Conservation (phyloP, 2,797 vertebrate species). For the Arnoldichthys spilopterus region DNA sequence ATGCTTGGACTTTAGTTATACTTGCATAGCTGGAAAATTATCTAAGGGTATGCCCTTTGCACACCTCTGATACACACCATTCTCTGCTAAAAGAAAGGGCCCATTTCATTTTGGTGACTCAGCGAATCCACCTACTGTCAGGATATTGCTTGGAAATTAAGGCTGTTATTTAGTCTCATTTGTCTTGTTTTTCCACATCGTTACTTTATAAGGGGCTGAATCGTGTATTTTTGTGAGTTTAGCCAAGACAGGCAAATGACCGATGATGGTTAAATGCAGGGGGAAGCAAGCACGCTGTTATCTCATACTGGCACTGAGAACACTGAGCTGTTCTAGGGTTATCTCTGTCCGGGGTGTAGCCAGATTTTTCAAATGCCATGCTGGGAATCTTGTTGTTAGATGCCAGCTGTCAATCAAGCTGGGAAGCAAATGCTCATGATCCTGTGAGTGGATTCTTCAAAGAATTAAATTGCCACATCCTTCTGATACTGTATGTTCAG, state of each 20-base stretch:
- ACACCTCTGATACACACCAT: neutral
- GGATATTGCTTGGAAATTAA: slow-evolving; percentile 10
- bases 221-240: slow-evolving; percentile 6
- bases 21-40: too few relatives aligned
- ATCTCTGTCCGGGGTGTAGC: neutral
- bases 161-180: slow-evolving; percentile 30
- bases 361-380: slow-evolving; percentile 35
- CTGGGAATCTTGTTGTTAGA: neutral
- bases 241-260: neutral
- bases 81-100: neutral
- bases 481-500: neutral
- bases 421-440: neutral
- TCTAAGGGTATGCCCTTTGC: neutral
- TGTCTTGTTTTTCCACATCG: slow-evolving; percentile 8
- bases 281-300: slow-evolving; percentile 16
- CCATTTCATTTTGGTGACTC: neutral
- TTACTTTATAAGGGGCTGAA: slow-evolving; percentile 3
- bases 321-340: slow-evolving; percentile 3
- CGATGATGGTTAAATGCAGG: slow-evolving; percentile 10
- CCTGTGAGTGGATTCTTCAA: neutral
- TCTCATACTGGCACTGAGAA: neutral
- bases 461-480: neutral
- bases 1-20: too few relatives aligned
- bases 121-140: slow-evolving; percentile 7
- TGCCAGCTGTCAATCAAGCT: slow-evolving; percentile 13